These are phyloP conservation scores for Ctenosaura bakeri DNA, from an alignment of 2,797 vertebrate genomes.

Conservation along the genomic window DNA sequence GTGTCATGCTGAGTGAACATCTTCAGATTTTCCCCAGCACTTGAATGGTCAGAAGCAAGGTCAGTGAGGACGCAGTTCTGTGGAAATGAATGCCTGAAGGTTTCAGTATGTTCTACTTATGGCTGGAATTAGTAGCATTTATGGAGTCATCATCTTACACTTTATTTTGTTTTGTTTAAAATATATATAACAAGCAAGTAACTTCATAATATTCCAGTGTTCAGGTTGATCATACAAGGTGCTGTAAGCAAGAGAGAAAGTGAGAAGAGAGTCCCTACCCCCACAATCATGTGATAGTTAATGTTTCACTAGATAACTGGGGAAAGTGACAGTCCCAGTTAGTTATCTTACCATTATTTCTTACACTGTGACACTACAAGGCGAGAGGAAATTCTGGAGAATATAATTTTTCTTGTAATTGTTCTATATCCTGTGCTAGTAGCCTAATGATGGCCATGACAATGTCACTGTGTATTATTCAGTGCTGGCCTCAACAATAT, in stretches of 20 bases:
- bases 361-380: slow-evolving; percentile 14
- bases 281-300: neutral
- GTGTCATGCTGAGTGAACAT: neutral
- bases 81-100: neutral
- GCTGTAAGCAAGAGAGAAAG: neutral
- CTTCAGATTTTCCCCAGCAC: neutral
- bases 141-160: slow-evolving; percentile 24
- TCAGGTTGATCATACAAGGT: slow-evolving; percentile 36
- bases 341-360: slow-evolving; percentile 7
- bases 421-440: slow-evolving; percentile 17
- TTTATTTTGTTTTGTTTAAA: neutral
- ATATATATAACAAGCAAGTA: neutral
- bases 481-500: neutral
- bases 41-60: neutral
- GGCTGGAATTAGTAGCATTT: slow-evolving; percentile 32
- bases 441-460: slow-evolving; percentile 25
- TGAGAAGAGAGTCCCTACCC: neutral
- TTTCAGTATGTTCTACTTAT: too few species aligned
- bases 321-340: slow-evolving; percentile 15
- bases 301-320: slow-evolving; percentile 11
- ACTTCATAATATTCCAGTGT: neutral
- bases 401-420: slow-evolving; percentile 43
- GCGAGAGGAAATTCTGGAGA: neutral
- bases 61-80: neutral
- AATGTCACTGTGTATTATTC: slow-evolving; percentile 25